phyloP scores from a whole-genome alignment of 2,888 invertebrate species.

The Alentia gelatinosa region DNA sequence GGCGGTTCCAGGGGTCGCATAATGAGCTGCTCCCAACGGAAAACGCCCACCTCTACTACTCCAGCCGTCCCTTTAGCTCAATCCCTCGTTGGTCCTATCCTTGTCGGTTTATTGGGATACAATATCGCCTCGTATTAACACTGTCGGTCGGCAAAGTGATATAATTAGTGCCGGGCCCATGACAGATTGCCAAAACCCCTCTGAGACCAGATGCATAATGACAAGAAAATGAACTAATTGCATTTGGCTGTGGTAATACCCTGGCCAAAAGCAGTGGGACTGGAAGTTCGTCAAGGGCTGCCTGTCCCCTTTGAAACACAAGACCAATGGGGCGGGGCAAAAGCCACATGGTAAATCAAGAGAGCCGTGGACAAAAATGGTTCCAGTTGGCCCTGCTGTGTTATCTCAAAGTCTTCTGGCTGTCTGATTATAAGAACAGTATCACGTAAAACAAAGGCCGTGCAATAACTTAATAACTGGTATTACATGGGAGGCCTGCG shows the following conservation, averaged over 20 bases:
- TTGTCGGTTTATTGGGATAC: not conserved
- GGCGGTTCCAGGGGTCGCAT: not conserved
- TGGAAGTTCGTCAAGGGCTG: not conserved
- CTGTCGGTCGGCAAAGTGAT: not conserved
- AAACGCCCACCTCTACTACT: not conserved
- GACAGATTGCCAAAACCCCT: constrained; percentile 20
- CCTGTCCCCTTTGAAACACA: not conserved
- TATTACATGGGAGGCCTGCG: too few species aligned
- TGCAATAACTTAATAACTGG: not conserved
- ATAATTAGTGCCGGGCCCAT: constrained; percentile 16
- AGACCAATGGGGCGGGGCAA: constrained; percentile 16
- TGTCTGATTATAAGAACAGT: constrained; percentile 25
- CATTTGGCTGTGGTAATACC: not conserved
- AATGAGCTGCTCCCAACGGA: not conserved
- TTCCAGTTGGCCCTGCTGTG: not conserved
- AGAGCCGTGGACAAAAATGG: not conserved
- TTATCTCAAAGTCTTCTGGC: constrained; percentile 17
- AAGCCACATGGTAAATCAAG: not conserved
- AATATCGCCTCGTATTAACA: not conserved
- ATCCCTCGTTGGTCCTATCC: too few species aligned
- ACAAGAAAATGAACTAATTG: constrained; percentile 36
- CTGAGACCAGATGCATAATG: not conserved
- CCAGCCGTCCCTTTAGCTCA: too few species aligned
- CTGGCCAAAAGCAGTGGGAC: not conserved
- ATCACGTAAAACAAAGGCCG: constrained; percentile 22